phyloP scores from a whole-genome alignment of 2,888 invertebrate species.

The Ptilodon capucinus region DNA sequence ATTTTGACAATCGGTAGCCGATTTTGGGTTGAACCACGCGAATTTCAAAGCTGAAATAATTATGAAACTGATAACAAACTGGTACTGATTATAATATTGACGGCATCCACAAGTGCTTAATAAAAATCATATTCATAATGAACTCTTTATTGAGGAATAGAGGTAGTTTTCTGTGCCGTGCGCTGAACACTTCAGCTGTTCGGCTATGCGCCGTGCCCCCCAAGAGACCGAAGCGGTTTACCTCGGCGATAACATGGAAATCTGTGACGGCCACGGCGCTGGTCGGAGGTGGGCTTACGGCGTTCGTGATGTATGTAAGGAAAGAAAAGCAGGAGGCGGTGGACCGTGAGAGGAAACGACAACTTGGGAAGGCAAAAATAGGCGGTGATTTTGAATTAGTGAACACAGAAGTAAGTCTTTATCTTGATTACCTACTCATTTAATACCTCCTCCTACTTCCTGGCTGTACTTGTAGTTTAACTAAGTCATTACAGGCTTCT shows the following conservation, averaged over 20 bases:
- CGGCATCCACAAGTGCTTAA: neutral
- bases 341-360: constrained; percentile 88
- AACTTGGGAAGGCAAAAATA: constrained; percentile 95
- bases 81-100: constrained; percentile 5
- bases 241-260: constrained; percentile 92
- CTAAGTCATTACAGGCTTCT: too few species aligned
- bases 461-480: too few species aligned
- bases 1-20: neutral
- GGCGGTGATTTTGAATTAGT: constrained; percentile 96
- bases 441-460: too few species aligned
- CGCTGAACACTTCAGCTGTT: constrained; percentile 56
- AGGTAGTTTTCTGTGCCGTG: constrained; percentile 44
- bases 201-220: constrained; percentile 61
- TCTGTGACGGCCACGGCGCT: constrained; percentile 86
- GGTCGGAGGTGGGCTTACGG: constrained; percentile 85
- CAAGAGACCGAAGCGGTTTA: constrained; percentile 52
- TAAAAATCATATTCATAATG: constrained; percentile 37
- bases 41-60: constrained; percentile 6
- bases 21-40: constrained; percentile 2
- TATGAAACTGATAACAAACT: constrained; percentile 25
- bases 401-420: constrained; percentile 80
- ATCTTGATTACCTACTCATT: neutral
- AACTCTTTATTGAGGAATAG: constrained; percentile 57
- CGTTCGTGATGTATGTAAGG: constrained; percentile 90
- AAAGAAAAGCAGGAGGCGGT: constrained; percentile 89